Evolutionary conservation across 2,113 vertebrate species (phyloP).

Genomic region (Psephotus haematonotus): DNA sequence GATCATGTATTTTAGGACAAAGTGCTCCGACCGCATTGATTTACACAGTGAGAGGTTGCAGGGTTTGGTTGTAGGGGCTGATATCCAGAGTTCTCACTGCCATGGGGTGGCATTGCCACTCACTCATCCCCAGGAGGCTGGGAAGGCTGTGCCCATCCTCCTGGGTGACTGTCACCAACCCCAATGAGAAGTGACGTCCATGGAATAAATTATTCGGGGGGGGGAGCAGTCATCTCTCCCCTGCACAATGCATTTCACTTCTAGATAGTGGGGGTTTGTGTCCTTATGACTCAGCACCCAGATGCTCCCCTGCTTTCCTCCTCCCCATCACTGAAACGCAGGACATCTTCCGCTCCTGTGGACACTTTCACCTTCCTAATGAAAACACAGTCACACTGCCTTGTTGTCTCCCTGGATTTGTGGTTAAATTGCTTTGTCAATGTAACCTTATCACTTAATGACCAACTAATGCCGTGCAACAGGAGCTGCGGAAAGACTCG

Average conservation of each 20-base stretch:
- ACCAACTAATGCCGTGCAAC: slow-evolving; percentile 16
- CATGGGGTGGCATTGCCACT: fast-evolving
- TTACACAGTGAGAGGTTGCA: neutral
- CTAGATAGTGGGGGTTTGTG: neutral
- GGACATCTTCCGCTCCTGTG: fast-evolving
- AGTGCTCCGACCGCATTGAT: fast-evolving
- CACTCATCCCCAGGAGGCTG: neutral
- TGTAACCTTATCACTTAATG: slow-evolving; percentile 48
- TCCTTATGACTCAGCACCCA: neutral
- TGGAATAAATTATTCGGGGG: neutral
- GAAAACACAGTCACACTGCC: neutral
- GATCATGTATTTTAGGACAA: neutral
- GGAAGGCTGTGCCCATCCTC: neutral
- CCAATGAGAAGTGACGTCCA: neutral
- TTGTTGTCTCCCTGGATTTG: slow-evolving; percentile 20
- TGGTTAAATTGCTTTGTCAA: slow-evolving; percentile 30
- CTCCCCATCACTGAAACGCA: neutral
- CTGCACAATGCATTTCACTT: fast-evolving
- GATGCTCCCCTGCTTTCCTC: neutral
- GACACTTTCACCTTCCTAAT: neutral
- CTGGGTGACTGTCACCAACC: neutral
- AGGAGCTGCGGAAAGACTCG: neutral
- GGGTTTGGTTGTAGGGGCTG: neutral
- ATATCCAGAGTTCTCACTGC: neutral
- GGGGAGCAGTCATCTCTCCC: neutral